phyloP scores from a whole-genome alignment of 2,888 invertebrate genomes.

The Epinotia demarniana region DNA sequence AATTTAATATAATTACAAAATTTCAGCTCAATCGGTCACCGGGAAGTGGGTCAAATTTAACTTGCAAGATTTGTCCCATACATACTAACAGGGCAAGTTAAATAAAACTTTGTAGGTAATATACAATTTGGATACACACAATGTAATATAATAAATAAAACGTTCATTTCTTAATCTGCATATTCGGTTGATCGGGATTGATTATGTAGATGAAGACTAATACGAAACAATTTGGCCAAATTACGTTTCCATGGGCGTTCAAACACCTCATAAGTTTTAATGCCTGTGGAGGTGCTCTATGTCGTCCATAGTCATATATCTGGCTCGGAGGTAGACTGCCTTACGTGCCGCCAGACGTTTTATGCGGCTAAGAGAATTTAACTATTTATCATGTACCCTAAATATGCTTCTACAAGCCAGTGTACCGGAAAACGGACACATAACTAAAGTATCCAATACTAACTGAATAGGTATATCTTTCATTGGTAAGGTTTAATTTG shows the following conservation, averaged over 20 bases:
- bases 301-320: background rate
- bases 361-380: background rate
- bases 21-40: too few species aligned
- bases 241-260: background rate
- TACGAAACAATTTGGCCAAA: conserved; percentile 12
- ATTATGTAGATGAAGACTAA: conserved; percentile 7
- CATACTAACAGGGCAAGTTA: too few species aligned
- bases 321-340: background rate
- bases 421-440: background rate
- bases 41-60: too few species aligned
- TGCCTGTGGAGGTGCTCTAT: background rate
- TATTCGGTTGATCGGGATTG: background rate
- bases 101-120: too few species aligned
- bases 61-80: too few species aligned
- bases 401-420: background rate
- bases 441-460: background rate
- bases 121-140: background rate
- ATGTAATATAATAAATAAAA: conserved; percentile 5
- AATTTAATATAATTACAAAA: too few species aligned
- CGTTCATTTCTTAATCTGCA: conserved; percentile 37
- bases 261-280: conserved; percentile 4
- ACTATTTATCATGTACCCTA: background rate
- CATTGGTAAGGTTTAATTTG: too few species aligned
- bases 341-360: conserved; percentile 2
- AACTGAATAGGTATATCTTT: background rate